Evolutionary conservation across 2,888 invertebrate genomes (phyloP), one percentile per base, ranked within the genome.

Genomic region (Tromatobia lineatoria): DNA sequence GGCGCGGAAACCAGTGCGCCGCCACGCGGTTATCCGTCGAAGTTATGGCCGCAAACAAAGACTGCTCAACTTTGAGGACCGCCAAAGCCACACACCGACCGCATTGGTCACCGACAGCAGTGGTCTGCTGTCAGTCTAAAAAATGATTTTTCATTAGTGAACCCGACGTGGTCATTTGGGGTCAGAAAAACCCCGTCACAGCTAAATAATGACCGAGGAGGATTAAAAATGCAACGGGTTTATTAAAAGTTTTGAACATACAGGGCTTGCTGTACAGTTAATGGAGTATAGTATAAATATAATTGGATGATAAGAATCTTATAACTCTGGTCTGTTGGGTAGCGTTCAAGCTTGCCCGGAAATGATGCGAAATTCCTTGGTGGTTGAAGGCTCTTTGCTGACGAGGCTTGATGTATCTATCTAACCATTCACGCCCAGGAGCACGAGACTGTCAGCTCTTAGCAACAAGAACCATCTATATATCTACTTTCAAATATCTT

Each of bases 291-390:
- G 11, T 47, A 29, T 59, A 29, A 47, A 59, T 59, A 15, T 59
- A 20, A 54, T 59, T 34, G n/a, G n/a, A 59, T 18, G 74, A 74
- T 74, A 74, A 74, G 47, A 74, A 74, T 74, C 74, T 20, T 29
- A n/a, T 47, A 29, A 59, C 67, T 69, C 20, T 23, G 20, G 59
- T 18, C 20, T 54, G 38, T 52, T 11, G 13, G 50, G 42, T 66
- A 18, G 38, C 80, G 67, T 38, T 61, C 47, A 38, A 69, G 74
- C 61, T 8, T 70, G 59, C 29, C 69, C 52, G 80, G 75, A 81
- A 81, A 81, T 75, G 50, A 75, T 52, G 50, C 52, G 45, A 80
- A 69, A 52, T 70, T 75, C 64, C 59, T 25, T 38, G 38, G 45
- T 71, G 6, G 34, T 42, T 18, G 29, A 47, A 8, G 3, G 29